Evolutionary conservation across 2,797 vertebrate species (phyloP).

Genomic region (Dipus sagitta): DNA sequence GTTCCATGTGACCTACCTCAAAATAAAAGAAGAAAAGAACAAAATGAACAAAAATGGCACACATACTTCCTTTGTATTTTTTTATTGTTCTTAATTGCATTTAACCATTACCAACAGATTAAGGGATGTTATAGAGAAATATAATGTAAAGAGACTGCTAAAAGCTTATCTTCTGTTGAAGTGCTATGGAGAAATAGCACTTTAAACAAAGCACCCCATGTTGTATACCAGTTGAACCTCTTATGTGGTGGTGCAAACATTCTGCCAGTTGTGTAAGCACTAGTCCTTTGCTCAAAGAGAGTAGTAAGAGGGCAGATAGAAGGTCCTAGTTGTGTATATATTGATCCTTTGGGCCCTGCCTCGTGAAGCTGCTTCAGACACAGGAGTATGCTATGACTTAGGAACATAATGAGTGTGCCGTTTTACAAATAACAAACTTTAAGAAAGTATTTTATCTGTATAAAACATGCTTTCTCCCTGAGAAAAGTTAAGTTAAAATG

Average conservation of each 20-base stretch:
- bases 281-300: background rate
- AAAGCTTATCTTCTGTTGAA: background rate
- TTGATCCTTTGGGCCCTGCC: background rate
- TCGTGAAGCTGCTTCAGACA: background rate
- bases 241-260: background rate
- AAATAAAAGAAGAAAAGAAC: background rate
- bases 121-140: background rate
- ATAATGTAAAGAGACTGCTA: background rate
- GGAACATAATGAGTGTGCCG: background rate
- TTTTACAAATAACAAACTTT: background rate
- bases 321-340: accelerated
- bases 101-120: background rate
- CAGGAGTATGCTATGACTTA: background rate
- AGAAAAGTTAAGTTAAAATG: background rate
- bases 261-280: background rate
- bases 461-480: background rate
- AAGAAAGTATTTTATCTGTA: background rate
- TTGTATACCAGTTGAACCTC: background rate
- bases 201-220: background rate
- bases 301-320: background rate
- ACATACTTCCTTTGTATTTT: background rate
- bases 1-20: too few species aligned
- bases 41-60: too few species aligned
- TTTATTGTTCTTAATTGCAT: too few species aligned
- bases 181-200: too few species aligned